phyloP scores from a whole-genome alignment of 2,888 invertebrate species.

The Lasioglossum malachurum region DNA sequence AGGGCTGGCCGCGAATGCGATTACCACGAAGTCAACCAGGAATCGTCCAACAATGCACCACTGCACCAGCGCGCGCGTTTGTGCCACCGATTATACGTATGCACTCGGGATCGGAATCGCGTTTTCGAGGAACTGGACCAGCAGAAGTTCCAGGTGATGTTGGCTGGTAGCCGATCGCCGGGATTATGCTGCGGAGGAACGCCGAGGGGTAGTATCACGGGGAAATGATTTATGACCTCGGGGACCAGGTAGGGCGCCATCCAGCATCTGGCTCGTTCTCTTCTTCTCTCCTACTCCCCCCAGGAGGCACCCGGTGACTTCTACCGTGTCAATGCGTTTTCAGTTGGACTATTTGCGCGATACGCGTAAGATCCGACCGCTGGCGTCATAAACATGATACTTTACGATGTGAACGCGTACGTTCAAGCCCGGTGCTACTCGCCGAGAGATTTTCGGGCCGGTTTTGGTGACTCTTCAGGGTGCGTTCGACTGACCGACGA shows the following conservation, averaged over 20 bases:
- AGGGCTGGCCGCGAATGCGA: background rate
- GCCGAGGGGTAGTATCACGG: constrained; percentile 79
- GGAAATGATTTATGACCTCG: constrained; percentile 84
- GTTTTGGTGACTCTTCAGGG: background rate
- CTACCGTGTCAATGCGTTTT: constrained; percentile 71
- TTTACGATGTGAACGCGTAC: background rate
- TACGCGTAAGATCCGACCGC: constrained; percentile 54
- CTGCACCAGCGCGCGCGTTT: background rate
- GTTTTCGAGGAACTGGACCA: constrained; percentile 22
- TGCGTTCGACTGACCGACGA: background rate
- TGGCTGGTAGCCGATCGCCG: constrained; percentile 78
- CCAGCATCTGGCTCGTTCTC: constrained; percentile 72
- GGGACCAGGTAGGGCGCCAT: constrained; percentile 83
- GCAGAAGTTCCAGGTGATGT: constrained; percentile 80
- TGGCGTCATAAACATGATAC: background rate
- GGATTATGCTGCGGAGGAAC: constrained; percentile 77
- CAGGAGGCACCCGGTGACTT: constrained; percentile 52
- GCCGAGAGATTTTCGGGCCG: background rate
- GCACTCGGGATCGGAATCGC: background rate
- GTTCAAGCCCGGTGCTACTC: background rate
- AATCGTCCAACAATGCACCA: background rate
- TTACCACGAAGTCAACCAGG: background rate
- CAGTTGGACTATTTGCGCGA: constrained; percentile 72
- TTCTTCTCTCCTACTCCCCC: constrained; percentile 64
- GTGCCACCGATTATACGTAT: background rate